Conservation (phyloP, 2,888 invertebrate genomes). For the Noctua comes region DNA sequence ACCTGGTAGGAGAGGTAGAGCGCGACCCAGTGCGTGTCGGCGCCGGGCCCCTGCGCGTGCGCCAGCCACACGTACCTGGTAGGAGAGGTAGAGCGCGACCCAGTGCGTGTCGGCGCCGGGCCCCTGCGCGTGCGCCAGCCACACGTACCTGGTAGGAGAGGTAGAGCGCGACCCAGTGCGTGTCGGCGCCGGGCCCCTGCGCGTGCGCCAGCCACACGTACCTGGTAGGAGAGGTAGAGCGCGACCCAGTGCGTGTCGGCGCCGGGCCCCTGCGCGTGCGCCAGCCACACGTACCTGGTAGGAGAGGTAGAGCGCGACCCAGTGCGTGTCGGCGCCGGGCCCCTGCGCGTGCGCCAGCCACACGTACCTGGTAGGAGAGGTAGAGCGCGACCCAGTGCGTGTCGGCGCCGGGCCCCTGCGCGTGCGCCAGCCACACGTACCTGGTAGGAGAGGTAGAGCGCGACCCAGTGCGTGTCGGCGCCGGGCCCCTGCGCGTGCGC, state of each 20-base stretch:
- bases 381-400: slow-evolving; percentile 93
- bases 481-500: slow-evolving; percentile 30
- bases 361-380: slow-evolving; percentile 42
- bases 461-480: slow-evolving; percentile 87
- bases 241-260: slow-evolving; percentile 1
- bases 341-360: not conserved
- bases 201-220: slow-evolving; percentile 4
- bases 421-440: not conserved
- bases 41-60: slow-evolving; percentile 74
- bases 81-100: slow-evolving; percentile 92
- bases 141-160: slow-evolving; percentile 96
- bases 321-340: slow-evolving; percentile 70
- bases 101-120: slow-evolving; percentile 3
- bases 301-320: slow-evolving; percentile 94
- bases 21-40: slow-evolving; percentile 89
- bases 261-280: not conserved
- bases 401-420: slow-evolving; percentile 59
- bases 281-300: slow-evolving; percentile 73
- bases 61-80: slow-evolving; percentile 90
- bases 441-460: slow-evolving; percentile 91
- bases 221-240: slow-evolving; percentile 83
- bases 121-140: too few relatives aligned
- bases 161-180: slow-evolving; percentile 91
- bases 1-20: slow-evolving; percentile 96
- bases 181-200: slow-evolving; percentile 57